Evolutionary conservation across 2,113 vertebrate species (phyloP), one percentile per base, ranked within the genome.

Genomic region (Microcebus murinus): DNA sequence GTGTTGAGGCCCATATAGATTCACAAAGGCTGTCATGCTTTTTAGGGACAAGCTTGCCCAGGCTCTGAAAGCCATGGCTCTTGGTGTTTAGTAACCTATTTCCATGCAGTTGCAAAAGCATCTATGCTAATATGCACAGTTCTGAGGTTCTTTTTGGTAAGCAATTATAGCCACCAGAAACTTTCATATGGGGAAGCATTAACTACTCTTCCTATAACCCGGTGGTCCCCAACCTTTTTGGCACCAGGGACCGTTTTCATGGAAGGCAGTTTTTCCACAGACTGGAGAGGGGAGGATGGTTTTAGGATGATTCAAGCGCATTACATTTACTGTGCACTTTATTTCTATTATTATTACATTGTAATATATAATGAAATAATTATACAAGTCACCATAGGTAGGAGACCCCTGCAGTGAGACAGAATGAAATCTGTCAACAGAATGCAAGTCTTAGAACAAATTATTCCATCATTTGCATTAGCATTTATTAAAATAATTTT

Each of bases 131-230:
- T 27, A 61, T 52, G 11, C 39, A 59, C 25, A 59, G 45, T 59
- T 95, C 45, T 93, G 59, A 92, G 36, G 23, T 94, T 84, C 74
- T 68, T 95, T 92, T 87, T 59, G 18, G 71, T 91, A 82, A 21
- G 48, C 34, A 79, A 21, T 29, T 71, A 85, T 52, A 81, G 79
- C 48, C 61, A 83, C 39, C 12, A 82, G 67, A 87, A 83, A 79
- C 74, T 59, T 89, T 84, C 68, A 84, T 18, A 79, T 29, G 13
- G 29, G 7, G 29, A 90, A 94, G 20, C 11, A 70, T 63, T 94
- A 87, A 8, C 63, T 81, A 68, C 27, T 83, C 57, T 91, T 93
- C 42, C 36, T 94, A 55, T 42, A 55, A 55, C 52, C 15, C 52
- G 15, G 15, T 55, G 52, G 52, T 55, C 15, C 52, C 52, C 52